Evolutionary conservation across 2,113 vertebrate genomes (phyloP).

Genomic region (Apodemus sylvaticus): DNA sequence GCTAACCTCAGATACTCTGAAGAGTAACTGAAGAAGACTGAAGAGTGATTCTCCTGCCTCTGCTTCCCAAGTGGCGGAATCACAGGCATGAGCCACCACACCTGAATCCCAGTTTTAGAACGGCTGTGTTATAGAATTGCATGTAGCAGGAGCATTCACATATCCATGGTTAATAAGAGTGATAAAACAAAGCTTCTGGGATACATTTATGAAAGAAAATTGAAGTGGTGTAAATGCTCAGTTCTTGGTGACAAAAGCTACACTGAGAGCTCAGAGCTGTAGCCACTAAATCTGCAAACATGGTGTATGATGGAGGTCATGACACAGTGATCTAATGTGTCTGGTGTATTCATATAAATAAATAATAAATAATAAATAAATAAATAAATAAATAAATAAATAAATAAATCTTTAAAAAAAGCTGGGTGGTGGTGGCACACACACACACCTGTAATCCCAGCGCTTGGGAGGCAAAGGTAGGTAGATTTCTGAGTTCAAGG

Average conservation of each 20-base stretch:
- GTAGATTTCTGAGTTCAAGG: too few relatives aligned
- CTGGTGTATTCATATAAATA: too few relatives aligned
- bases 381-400: too few relatives aligned
- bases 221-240: not conserved
- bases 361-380: too few relatives aligned
- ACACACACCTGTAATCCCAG: too few relatives aligned
- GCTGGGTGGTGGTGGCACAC: too few relatives aligned
- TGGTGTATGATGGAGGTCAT: too few relatives aligned
- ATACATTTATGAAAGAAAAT: not conserved
- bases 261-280: not conserved
- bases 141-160: not conserved
- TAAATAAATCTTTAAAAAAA: too few relatives aligned
- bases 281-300: not conserved
- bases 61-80: not conserved
- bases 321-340: not conserved
- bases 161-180: not conserved
- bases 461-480: too few relatives aligned
- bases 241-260: not conserved
- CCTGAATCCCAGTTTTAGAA: not conserved
- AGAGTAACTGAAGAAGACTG: not conserved
- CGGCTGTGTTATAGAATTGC: not conserved
- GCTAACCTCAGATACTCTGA: not conserved
- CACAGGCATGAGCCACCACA: not conserved
- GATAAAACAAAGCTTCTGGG: not conserved
- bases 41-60: not conserved